These are phyloP conservation scores for Garrulus glandarius DNA, from an alignment of 2,797 vertebrate species.

Conservation along the genomic window DNA sequence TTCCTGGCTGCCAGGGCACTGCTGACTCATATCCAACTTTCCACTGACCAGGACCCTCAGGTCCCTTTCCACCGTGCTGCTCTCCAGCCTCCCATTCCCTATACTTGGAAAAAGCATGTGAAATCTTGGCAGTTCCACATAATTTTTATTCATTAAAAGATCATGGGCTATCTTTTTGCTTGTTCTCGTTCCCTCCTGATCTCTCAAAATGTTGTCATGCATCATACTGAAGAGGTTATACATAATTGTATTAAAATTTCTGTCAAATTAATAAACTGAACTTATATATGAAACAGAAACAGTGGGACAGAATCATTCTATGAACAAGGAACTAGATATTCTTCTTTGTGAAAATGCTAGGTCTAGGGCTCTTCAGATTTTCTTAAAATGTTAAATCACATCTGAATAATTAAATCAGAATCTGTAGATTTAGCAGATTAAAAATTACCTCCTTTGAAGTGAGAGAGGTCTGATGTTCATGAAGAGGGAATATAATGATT, in stretches of 20 bases:
- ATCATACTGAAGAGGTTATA: not conserved
- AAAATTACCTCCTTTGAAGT: not conserved
- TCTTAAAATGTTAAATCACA: not conserved
- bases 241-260: not conserved
- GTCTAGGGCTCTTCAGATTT: not conserved
- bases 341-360: not conserved
- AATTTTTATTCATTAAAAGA: not conserved
- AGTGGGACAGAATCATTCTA: not conserved
- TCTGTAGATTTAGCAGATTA: not conserved
- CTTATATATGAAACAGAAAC: not conserved
- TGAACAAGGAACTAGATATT: not conserved
- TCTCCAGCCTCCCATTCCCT: not conserved
- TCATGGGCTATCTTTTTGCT: not conserved
- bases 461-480: not conserved
- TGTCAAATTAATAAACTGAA: not conserved
- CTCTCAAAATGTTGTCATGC: not conserved
- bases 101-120: not conserved
- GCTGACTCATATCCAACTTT: accelerated
- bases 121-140: not conserved
- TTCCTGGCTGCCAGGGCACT: not conserved
- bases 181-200: not conserved
- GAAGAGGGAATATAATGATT: not conserved
- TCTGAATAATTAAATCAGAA: not conserved
- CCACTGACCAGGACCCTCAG: accelerated
- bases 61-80: not conserved